Base-by-base conservation (phyloP, 2,888 invertebrate genomes). In the Hypolimnas misippus region DNA sequence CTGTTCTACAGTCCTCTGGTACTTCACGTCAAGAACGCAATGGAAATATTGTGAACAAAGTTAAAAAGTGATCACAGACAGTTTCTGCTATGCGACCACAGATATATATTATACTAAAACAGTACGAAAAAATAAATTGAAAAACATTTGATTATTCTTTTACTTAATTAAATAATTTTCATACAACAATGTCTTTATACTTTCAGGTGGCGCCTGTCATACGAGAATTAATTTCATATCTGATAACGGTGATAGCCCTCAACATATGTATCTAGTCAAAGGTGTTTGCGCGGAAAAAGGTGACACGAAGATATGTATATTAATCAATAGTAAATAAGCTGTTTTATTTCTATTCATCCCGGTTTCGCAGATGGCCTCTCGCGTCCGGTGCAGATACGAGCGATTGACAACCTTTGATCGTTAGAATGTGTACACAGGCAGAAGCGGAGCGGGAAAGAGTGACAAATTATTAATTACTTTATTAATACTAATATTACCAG, bases 291-390 rank as follows among this genome's bases (percentile, higher is more conserved):
- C n/a, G n/a, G n/a, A 16, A 29, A 58, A 62, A 53, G 40, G 50
- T 19, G 63, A 54, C 54, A 54, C 57, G 33, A 49, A 42, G 40
- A 51, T 63, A 59, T 42, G 58, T 52, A 51, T 63, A 59, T 51
- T 54, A 54, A 63, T 55, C 59, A 44, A 44, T 55, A 31, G 51
- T 63, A 60, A 63, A 52, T 57, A 50, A 60, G 46, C 52, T 52
- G 73, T 77, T 77, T 75, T 81, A 78, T 77, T 75, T 74, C 70
- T 67, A 71, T 66, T 60, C 67, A 82, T 80, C 80, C 44, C 82
- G 84, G 85, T 84, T 87, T 82, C 73, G 87, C 88, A 89, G 87
- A 84, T 89, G 87, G 80, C 59, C 67, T 71, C 58, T 70, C 70
- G 76, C 84, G 83, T 89, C 89, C 88, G 87, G 84, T 81, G 82